Evolutionary conservation across 2,797 vertebrate species (phyloP).

Genomic region (Esox lucius): DNA sequence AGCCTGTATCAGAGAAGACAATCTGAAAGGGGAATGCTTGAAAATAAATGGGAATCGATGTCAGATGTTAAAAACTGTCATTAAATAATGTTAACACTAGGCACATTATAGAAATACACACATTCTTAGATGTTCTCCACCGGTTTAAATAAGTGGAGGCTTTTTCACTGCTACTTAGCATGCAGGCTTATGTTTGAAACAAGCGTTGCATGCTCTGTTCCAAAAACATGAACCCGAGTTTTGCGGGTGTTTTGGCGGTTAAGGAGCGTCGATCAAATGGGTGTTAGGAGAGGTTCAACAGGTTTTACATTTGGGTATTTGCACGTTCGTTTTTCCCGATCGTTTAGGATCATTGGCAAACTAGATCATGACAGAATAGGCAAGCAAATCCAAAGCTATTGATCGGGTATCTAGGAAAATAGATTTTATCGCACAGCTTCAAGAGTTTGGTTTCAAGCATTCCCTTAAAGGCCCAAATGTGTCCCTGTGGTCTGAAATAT

Average conservation of each 20-base stretch:
- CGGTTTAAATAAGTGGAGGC: neutral
- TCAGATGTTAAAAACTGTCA: conserved; percentile 8
- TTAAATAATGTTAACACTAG: neutral
- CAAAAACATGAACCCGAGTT: neutral
- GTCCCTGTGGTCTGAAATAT: conserved; percentile 17
- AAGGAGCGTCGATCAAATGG: neutral
- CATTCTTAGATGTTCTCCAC: neutral
- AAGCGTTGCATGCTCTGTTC: neutral
- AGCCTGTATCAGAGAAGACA: conserved; percentile 16
- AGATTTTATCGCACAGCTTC: neutral
- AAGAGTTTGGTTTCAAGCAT: conserved; percentile 42
- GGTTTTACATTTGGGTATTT: neutral
- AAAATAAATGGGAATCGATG: conserved; percentile 2
- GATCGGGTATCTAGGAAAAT: no score
- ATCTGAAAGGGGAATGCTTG: conserved; percentile 42
- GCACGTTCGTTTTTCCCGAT: neutral
- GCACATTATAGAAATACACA: neutral
- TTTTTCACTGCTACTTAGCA: neutral
- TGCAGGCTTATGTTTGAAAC: neutral
- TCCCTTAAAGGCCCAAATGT: conserved; percentile 32
- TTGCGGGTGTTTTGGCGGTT: neutral
- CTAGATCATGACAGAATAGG: neutral
- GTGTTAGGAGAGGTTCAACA: neutral
- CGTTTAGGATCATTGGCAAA: conserved; percentile 4
- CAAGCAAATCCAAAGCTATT: neutral